phyloP scores from a whole-genome alignment of 2,888 invertebrate species.

The Dyspetes luteomarginatus region DNA sequence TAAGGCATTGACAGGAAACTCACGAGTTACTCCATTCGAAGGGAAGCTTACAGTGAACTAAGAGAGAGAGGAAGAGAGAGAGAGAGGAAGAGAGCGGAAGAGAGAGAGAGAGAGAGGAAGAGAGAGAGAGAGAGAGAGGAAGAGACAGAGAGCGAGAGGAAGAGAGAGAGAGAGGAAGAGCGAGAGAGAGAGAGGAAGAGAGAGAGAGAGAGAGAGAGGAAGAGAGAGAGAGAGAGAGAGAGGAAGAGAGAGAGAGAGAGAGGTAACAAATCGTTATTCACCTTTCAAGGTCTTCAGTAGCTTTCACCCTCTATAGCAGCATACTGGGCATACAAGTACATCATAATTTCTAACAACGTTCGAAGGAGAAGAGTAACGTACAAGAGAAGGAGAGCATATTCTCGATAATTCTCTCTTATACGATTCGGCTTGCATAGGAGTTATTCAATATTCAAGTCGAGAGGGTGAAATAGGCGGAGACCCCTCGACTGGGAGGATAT shows the following conservation, averaged over 20 bases:
- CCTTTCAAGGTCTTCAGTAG: conserved; percentile 40
- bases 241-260: conserved; percentile 13
- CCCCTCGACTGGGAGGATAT: neutral
- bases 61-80: neutral
- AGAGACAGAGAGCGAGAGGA: neutral
- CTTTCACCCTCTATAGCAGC: neutral
- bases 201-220: neutral
- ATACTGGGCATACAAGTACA: conserved; percentile 27
- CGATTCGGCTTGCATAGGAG: conserved; percentile 41
- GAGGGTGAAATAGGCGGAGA: conserved; percentile 27
- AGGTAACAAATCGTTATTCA: conserved; percentile 37
- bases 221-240: neutral
- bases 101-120: conserved; percentile 3
- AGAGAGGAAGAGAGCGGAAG: neutral
- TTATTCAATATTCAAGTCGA: conserved; percentile 58
- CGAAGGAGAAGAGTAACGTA: conserved; percentile 39
- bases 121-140: conserved; percentile 6
- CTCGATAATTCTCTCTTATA: conserved; percentile 19
- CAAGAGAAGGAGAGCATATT: conserved; percentile 10
- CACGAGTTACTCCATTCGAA: conserved; percentile 55
- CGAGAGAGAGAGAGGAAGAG: neutral
- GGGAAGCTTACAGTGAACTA: conserved; percentile 9
- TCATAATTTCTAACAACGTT: conserved; percentile 48
- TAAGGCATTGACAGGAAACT: conserved; percentile 52
- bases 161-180: neutral